Evolutionary conservation across 2,113 vertebrate genomes (phyloP).

Genomic region (Lynx canadensis): DNA sequence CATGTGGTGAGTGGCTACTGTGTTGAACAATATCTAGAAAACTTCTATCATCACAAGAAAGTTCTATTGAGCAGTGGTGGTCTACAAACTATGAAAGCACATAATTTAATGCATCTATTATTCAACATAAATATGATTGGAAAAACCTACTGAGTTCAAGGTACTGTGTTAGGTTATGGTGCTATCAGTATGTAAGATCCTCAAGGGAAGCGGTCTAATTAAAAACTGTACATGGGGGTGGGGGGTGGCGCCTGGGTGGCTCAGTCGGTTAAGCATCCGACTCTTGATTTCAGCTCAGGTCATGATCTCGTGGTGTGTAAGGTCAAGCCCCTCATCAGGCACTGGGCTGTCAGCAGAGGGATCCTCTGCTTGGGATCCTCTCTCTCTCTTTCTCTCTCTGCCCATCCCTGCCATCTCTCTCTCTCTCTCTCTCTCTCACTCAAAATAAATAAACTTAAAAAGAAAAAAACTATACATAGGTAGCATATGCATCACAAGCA

Average conservation of each 20-base stretch:
- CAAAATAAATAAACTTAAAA: too few relatives aligned
- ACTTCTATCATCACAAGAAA: background rate
- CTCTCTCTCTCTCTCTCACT: too few relatives aligned
- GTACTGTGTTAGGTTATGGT: background rate
- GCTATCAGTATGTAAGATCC: background rate
- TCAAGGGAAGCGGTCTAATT: background rate
- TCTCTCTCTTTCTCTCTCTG: too few relatives aligned
- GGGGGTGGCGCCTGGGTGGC: too few relatives aligned
- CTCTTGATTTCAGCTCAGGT: too few relatives aligned
- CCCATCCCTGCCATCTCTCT: too few relatives aligned
- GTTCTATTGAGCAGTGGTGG: background rate
- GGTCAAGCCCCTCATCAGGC: too few relatives aligned
- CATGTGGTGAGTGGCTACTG: background rate
- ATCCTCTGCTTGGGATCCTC: too few relatives aligned
- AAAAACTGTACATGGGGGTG: background rate
- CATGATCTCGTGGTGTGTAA: too few relatives aligned
- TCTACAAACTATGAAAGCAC: background rate
- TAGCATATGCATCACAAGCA: background rate
- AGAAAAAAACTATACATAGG: background rate
- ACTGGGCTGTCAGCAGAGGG: too few relatives aligned
- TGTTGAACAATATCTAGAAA: background rate
- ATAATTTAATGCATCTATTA: background rate
- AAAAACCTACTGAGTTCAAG: background rate
- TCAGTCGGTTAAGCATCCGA: too few relatives aligned
- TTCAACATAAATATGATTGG: background rate